Base-by-base conservation (phyloP, 2,888 invertebrate genomes). In the Metopia argyrocephala region DNA sequence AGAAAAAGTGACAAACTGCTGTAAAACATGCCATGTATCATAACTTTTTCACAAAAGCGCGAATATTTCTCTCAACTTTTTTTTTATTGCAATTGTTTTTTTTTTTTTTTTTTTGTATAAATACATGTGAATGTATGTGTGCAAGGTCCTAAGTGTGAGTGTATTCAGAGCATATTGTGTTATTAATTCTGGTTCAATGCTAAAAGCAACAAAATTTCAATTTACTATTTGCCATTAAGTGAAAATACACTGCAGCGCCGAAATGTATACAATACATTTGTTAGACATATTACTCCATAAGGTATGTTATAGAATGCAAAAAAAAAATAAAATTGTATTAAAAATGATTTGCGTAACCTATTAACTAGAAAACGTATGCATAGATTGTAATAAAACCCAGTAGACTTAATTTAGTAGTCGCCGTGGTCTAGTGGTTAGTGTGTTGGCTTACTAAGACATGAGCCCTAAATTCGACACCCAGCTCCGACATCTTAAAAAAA, bases 101-200 rank as follows among this genome's bases (percentile, higher is more conserved):
- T 48, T 46, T 52, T 57, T 64, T 70, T 18, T 9, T 57, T 50
- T 28, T 54, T 50, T 56, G 54, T 65, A 20, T 61, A 3, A n/a
- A 38, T 15, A 7, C 50, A 18, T 69, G 65, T 54, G 20, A 27
- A 12, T 66, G 48, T 38, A 38, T 50, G 61, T n/a, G 20, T 54
- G 59, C 69, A 25, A 38, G 31, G 12, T 27, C 1, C 31, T 70
- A 61, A 74, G 81, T 81, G 81, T 81, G 81, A 56, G 81, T 20
- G 65, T 66, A 50, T 61, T n/a, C 45, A 61, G 46, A 81, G 74
- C 81, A 81, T 81, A 81, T 81, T 81, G 81, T 78, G 78, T 78
- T 78, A 81, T 81, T 81, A 81, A 81, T 81, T 81, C 78, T 81
- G 81, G 81, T 75, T 81, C 81, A 75, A 81, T 78, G 78, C 65